Percentiles rank a stretch among this genome's conserved stretches.
Evolutionary conservation across 2,113 vertebrate genomes (phyloP).

Genomic region (Cariama cristata): DNA sequence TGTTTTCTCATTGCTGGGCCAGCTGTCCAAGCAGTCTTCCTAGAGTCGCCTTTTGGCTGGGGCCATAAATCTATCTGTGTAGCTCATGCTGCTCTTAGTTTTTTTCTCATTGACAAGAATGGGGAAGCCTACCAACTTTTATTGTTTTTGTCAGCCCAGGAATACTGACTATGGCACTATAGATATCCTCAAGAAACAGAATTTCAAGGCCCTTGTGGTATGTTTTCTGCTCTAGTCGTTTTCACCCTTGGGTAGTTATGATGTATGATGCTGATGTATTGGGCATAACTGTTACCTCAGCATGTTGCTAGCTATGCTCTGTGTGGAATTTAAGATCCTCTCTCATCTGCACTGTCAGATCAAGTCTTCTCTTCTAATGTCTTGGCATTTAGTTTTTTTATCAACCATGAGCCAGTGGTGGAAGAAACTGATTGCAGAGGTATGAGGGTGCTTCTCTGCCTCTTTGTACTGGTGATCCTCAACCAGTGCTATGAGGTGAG

Average conservation of each 20-base stretch:
- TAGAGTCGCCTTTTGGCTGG: neutral
- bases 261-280: neutral
- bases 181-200: neutral
- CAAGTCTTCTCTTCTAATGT: neutral
- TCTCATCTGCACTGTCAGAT: neutral
- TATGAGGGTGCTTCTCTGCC: neutral
- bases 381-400: neutral
- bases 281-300: slow-evolving; percentile 34
- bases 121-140: neutral
- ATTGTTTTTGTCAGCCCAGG: neutral
- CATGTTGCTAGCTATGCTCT: neutral
- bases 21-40: slow-evolving; percentile 5
- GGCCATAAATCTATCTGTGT: neutral
- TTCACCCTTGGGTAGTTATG: neutral
- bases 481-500: neutral
- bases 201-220: neutral
- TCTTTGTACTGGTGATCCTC: neutral
- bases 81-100: neutral
- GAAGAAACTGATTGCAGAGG: neutral
- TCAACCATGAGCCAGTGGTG: neutral
- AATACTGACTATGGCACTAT: neutral
- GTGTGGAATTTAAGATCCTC: neutral
- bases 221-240: slow-evolving; percentile 11
- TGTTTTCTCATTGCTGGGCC: neutral
- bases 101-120: neutral